These are phyloP conservation scores for Aporophyla lueneburgensis DNA, from an alignment of 2,888 invertebrate genomes.

Conservation along the genomic window DNA sequence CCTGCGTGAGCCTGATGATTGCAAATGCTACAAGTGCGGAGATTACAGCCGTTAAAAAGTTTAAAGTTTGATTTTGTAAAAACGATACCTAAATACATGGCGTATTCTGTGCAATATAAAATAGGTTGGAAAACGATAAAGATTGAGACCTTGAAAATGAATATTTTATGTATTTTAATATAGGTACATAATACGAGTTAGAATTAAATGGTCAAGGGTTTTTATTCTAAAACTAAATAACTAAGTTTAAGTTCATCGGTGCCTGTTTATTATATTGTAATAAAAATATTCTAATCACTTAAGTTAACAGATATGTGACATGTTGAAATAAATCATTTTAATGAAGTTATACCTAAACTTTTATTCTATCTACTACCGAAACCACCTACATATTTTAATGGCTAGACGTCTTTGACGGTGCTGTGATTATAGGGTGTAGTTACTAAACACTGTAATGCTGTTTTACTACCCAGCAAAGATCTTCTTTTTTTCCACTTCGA, in stretches of 20 bases:
- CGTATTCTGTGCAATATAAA: neutral
- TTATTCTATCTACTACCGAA: neutral
- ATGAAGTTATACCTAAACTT: constrained; percentile 37
- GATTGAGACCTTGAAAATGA: neutral
- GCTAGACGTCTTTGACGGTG: neutral
- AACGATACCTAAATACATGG: neutral
- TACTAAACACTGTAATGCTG: too few relatives aligned
- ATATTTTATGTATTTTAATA: neutral
- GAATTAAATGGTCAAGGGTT: constrained; percentile 63
- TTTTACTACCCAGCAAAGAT: neutral
- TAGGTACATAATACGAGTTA: neutral
- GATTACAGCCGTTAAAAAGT: constrained; percentile 95
- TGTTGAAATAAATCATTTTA: constrained; percentile 60
- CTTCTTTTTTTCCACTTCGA: neutral
- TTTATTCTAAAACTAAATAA: constrained; percentile 11
- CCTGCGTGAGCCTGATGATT: constrained; percentile 96
- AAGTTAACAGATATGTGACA: constrained; percentile 11
- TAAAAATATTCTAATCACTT: constrained; percentile 25
- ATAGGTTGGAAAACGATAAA: neutral
- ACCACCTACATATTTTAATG: neutral
- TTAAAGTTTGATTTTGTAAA: constrained; percentile 13
- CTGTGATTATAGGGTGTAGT: too few relatives aligned
- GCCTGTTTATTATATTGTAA: constrained; percentile 43
- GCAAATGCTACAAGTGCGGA: constrained; percentile 97
- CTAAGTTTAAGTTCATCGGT: constrained; percentile 34